Evolutionary conservation across 2,113 vertebrate genomes (phyloP).

Genomic region (Lasiurus cinereus): DNA sequence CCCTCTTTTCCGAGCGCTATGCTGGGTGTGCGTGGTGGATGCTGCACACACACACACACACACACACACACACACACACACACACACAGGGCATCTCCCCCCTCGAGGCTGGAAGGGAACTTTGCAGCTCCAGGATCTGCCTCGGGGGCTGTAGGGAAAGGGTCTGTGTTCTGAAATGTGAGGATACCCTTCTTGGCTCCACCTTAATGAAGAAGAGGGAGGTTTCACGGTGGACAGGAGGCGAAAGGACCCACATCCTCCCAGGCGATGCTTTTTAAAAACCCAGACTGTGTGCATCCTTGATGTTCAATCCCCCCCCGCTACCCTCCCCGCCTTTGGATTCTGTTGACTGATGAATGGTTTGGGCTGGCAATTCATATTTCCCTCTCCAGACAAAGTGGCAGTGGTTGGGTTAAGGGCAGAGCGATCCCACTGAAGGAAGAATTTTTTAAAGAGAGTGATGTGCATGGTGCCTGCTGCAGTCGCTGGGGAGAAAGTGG

Average conservation of each 20-base stretch:
- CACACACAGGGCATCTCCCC: constrained; percentile 4
- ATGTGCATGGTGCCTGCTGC: neutral
- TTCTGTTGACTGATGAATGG: constrained; percentile 80
- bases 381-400: constrained; percentile 77
- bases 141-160: constrained; percentile 60
- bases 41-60: neutral
- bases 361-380: constrained; percentile 74
- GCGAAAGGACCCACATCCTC: constrained; percentile 22
- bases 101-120: constrained; percentile 59
- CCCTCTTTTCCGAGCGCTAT: neutral
- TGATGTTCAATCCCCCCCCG: neutral
- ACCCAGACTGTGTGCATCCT: constrained; percentile 39
- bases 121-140: constrained; percentile 65
- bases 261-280: constrained; percentile 49
- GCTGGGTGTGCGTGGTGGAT: neutral
- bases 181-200: constrained; percentile 66
- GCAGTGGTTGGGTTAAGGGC: constrained; percentile 50
- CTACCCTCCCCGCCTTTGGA: neutral
- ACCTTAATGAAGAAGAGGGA: constrained; percentile 69
- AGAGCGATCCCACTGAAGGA: constrained; percentile 51
- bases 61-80: too few relatives aligned
- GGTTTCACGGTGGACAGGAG: constrained; percentile 61
- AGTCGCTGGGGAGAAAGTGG: constrained; percentile 63
- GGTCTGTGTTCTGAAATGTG: constrained; percentile 57
- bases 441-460: constrained; percentile 13